Evolutionary conservation across 2,113 vertebrate genomes (phyloP), one percentile per base, ranked within the genome.

Genomic region (Phodopus roborovskii): DNA sequence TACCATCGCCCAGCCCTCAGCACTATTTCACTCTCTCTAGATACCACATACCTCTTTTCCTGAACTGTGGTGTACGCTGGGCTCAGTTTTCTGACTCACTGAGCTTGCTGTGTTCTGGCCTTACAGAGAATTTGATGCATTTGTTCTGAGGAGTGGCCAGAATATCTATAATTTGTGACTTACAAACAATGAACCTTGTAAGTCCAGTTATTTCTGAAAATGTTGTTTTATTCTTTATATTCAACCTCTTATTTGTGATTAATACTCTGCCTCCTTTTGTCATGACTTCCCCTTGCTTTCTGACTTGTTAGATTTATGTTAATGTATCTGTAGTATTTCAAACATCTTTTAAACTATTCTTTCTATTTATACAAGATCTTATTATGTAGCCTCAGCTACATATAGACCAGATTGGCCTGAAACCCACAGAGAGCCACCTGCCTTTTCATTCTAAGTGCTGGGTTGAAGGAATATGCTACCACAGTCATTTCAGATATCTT

Each of bases 321-420:
- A 39, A 39, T 92, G 62, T 88, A 56, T 33, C 7, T 93, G 71
- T 84, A 86, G 75, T 8, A 28, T 92, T 94, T 97, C n/a, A 85
- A 92, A 58, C 62, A 24, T 83, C 26, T 62, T 83, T 62, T 39
- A 83, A 60, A 26, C n/a, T 42, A 60, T 60, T 60, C 56, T 39
- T 60, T 83, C 7, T 19, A 62, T 19, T 42, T 42, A 16, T n/a
- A 42, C 24, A 83, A 83, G 24, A 83, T 62, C n/a, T 42, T 26
- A 83, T 83, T 62, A 17, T 60, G 12, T 28, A 60, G 56, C 24
- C 15, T 26, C 17, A 62, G n/a, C 58, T 83, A 36, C 7, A 28
- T 16, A 7, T 17, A 83, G 24, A 83, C 26, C 81, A 62, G 7
- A 83, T 15, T 30, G 24, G 2, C 81, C 13, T 83, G 22, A 62